Conservation (phyloP, 2,888 invertebrate species). For the Chalcosyrphus nemorum region DNA sequence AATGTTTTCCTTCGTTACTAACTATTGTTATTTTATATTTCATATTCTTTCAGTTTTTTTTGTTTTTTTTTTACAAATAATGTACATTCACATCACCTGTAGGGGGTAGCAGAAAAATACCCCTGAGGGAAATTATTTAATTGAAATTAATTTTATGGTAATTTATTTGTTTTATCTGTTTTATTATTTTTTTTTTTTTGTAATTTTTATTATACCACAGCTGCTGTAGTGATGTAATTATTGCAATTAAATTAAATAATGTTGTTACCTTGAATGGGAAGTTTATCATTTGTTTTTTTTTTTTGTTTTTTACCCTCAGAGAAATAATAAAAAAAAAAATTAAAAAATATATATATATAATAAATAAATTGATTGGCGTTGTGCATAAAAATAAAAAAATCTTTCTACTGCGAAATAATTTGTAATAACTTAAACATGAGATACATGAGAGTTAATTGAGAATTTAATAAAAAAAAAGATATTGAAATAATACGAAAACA, state of each 20-base stretch:
- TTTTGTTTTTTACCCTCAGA: constrained; percentile 1
- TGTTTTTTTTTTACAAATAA: constrained; percentile 1
- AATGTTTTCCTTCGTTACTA: not conserved
- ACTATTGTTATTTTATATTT: not conserved
- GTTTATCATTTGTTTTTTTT: constrained; percentile 4
- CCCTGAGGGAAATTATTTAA: constrained; percentile 46
- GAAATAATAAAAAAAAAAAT: constrained; percentile 4
- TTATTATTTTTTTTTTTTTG: not conserved
- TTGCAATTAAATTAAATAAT: constrained; percentile 56
- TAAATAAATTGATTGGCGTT: constrained; percentile 8
- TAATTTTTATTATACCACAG: not conserved
- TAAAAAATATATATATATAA: not conserved
- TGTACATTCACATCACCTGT: constrained; percentile 11
- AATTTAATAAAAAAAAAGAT: no score
- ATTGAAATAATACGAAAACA: constrained; percentile 4
- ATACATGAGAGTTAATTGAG: constrained; percentile 43
- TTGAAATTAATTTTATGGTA: constrained; percentile 56
- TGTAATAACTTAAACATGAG: constrained; percentile 44
- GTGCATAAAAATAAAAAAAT: constrained; percentile 21
- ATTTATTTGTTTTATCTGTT: constrained; percentile 3
- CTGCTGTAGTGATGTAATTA: constrained; percentile 41
- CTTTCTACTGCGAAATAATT: constrained; percentile 36
- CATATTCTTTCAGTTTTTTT: not conserved
- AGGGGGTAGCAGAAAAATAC: not conserved
- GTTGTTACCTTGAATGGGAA: constrained; percentile 12